Evolutionary conservation across 2,888 invertebrate genomes (phyloP), one percentile per base, ranked within the genome.

Genomic region (Nomada hirtipes): DNA sequence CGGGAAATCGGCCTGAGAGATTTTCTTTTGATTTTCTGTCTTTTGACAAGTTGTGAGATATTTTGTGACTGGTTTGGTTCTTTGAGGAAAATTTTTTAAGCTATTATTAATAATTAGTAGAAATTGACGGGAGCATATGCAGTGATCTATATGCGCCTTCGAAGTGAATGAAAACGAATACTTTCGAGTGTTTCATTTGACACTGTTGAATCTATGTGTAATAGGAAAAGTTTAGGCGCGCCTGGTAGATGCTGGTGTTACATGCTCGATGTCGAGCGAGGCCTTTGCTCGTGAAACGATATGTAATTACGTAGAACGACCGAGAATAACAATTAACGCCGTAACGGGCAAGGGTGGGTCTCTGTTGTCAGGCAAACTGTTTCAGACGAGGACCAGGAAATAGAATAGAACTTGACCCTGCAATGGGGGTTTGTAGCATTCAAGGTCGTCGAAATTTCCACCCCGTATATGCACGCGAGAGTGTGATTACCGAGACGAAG

Each of bases 261-360:
- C 59, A 53, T 36, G 59, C 67, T 75, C 60, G 63, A 71, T 61
- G 74, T 67, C 61, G 84, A 76, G 52, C 57, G 60, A 23, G 57
- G 60, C 18, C 68, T 55, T 72, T 59, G 67, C 59, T 50, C 61
- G 65, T 61, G 75, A 55, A 60, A 67, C 55, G 59, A 36, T 13
- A 74, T 77, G 82, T 81, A 85, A 88, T 85, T 84, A 83, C 77
- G 73, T 72, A 44, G 69, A 84, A 85, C 85, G 75, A 86, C 55
- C 82, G 86, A 83, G 83, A 82, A 87, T 86, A 83, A 88, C 84
- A 87, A 87, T 87, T 86, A 85, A 80, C 82, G 75, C 71, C 23
- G 60, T 75, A 71, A 82, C 65, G 55, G 59, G 59, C 29, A 20
- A 47, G 65, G 53, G 59, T 47, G 36, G 52, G 26, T 9, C 65